These are phyloP conservation scores for Drosophila ficusphila DNA, from an alignment of 1,140 invertebrate species.

Conservation along the genomic window DNA sequence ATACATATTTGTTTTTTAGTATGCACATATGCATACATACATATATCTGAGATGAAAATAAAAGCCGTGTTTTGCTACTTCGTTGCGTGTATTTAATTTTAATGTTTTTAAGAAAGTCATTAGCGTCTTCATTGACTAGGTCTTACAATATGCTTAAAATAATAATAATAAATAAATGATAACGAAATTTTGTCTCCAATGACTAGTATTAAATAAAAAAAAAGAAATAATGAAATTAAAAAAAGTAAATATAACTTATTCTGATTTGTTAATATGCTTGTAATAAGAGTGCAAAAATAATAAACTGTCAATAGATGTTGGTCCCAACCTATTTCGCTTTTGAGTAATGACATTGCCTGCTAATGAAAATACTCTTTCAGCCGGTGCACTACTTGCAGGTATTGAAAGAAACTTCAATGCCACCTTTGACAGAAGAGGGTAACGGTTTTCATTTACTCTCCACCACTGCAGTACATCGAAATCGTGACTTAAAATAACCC, in stretches of 20 bases:
- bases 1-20: too few species aligned
- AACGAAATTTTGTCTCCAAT: conserved; percentile 16
- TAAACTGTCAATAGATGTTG: conserved; percentile 25
- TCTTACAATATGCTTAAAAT: conserved; percentile 19
- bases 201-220: conserved; percentile 16
- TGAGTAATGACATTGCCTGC: conserved; percentile 21
- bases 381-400: conserved; percentile 26
- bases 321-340: conserved; percentile 17
- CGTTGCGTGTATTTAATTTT: conserved; percentile 17
- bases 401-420: conserved; percentile 25
- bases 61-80: conserved; percentile 19
- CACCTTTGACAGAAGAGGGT: conserved; percentile 35
- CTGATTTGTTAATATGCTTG: conserved; percentile 35
- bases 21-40: conserved; percentile 3
- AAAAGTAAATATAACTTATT: conserved; percentile 35
- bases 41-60: conserved; percentile 18
- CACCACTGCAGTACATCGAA: conserved; percentile 36
- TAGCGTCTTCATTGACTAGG: conserved; percentile 17
- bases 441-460: conserved; percentile 28
- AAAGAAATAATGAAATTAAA: conserved; percentile 18
- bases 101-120: background rate
- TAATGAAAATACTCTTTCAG: conserved; percentile 11
- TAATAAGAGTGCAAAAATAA: conserved; percentile 23
- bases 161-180: too few species aligned
- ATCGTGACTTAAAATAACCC: conserved; percentile 32